Evolutionary conservation across 2,888 invertebrate genomes (phyloP).

Genomic region (Eulithis testata): DNA sequence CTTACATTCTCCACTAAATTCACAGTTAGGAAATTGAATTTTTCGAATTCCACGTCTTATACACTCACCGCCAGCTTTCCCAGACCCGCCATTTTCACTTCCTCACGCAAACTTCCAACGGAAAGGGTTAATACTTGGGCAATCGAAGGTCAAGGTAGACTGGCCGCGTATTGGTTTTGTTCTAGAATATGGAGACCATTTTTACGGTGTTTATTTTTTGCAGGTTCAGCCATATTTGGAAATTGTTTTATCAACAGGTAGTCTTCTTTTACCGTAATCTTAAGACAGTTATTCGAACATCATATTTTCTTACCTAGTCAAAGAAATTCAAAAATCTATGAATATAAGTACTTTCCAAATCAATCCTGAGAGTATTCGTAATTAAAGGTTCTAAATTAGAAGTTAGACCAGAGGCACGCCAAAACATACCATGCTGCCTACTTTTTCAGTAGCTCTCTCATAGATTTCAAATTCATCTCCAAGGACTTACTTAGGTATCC

Average conservation of each 20-base stretch:
- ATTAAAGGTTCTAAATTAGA: no score
- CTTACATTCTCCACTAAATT: slow-evolving; percentile 76
- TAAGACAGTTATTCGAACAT: no score
- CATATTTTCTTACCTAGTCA: no score
- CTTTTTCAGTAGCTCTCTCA: no score
- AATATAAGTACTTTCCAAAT: no score
- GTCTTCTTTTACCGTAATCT: no score
- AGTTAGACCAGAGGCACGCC: no score
- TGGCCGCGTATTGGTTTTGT: slow-evolving; percentile 58
- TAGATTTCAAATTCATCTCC: no score
- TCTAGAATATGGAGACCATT: slow-evolving; percentile 52
- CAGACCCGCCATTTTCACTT: slow-evolving; percentile 49
- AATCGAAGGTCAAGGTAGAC: slow-evolving; percentile 49
- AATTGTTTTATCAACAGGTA: slow-evolving; percentile 32
- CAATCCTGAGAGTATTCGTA: no score
- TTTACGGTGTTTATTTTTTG: slow-evolving; percentile 49
- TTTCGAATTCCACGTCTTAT: slow-evolving; percentile 73
- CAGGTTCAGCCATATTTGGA: slow-evolving; percentile 6
- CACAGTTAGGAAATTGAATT: slow-evolving; percentile 80
- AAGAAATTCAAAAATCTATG: no score
- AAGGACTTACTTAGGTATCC: no score
- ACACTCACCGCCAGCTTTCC: slow-evolving; percentile 49
- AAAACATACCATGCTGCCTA: no score
- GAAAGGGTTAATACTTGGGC: slow-evolving; percentile 47
- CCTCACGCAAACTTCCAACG: slow-evolving; percentile 36